Base-by-base conservation (phyloP, 2,113 vertebrate genomes). In the Clinocottus analis region DNA sequence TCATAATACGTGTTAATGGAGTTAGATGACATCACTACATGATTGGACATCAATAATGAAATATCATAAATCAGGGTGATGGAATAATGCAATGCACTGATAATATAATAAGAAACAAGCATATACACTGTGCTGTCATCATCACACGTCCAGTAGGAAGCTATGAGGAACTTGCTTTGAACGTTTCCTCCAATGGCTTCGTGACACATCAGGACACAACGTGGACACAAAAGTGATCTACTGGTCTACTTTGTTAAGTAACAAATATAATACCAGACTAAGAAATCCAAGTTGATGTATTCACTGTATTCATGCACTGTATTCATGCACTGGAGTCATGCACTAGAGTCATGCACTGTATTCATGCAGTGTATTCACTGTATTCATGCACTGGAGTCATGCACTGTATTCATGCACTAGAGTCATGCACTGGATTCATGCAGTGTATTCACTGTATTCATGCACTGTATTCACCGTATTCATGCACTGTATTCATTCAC, bases 1-100 rank as follows among this genome's bases (percentile, higher is more conserved):
- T 45, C 14, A 37, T 63, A 72, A 82, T 55, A 72, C 27, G 27
- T 55, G 3, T 19, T 61, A 64, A 59, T 75, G 23, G 49, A 23
- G 16, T 25, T n/a, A 5, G 37, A 21, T 61, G 8, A 55, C 14
- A 61, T 19, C 11, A 31, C 17, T 21, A 14, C 19, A 35, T 53
- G 23, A 45, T 62, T 71, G 6, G 33, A 75, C 55, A 33, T 73
- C 13, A 73, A 25, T 23, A 19, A 63, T 78, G 11, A 51, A 17
- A 49, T 63, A 31, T 55, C 23, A 51, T n/a, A 59, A 27, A 29
- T 72, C 2, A 43, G 19, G 10, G 51, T 55, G 25, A 33, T 25
- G 13, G n/a, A 51, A 61, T 37, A 47, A 27, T 60, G 9, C 9
- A 12, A 8, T 3, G 23, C 7, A 23, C 16, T 45, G 21, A 43